These are phyloP conservation scores for Cardiocondyla obscurior DNA, from an alignment of 1,140 invertebrate genomes.

Conservation along the genomic window DNA sequence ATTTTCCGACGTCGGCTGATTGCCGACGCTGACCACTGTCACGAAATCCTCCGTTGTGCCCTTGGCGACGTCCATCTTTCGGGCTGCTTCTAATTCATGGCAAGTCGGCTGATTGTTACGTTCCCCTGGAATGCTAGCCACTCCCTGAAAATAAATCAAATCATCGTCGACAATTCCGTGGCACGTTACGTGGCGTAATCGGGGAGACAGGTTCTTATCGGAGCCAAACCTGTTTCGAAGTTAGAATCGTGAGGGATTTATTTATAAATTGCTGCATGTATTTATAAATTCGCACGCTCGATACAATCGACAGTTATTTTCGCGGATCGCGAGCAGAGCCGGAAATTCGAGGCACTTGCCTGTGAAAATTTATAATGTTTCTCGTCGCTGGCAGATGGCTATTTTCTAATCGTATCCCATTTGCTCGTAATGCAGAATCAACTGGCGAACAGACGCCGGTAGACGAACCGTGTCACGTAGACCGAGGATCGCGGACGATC, in stretches of 20 bases:
- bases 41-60: slow-evolving; percentile 85
- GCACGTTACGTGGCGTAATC: slow-evolving; percentile 35
- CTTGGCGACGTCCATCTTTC: slow-evolving; percentile 72
- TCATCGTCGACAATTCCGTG: slow-evolving; percentile 51
- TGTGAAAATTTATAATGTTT: background rate
- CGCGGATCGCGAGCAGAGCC: background rate
- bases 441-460: slow-evolving; percentile 5
- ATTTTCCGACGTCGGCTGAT: slow-evolving; percentile 76
- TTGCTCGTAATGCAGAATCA: background rate
- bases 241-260: background rate
- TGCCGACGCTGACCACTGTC: slow-evolving; percentile 88
- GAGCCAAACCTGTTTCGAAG: background rate
- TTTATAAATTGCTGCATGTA: background rate
- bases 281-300: background rate
- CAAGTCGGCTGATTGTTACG: slow-evolving; percentile 63
- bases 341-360: background rate
- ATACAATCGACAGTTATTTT: background rate
- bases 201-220: slow-evolving; percentile 43
- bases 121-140: slow-evolving; percentile 67
- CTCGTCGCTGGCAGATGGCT: background rate
- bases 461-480: slow-evolving; percentile 62
- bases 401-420: slow-evolving; percentile 5
- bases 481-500: slow-evolving; percentile 56
- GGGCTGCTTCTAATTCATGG: slow-evolving; percentile 60
- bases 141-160: slow-evolving; percentile 72